phyloP scores from a whole-genome alignment of 2,797 vertebrate species.

The Poeciliopsis turneri region DNA sequence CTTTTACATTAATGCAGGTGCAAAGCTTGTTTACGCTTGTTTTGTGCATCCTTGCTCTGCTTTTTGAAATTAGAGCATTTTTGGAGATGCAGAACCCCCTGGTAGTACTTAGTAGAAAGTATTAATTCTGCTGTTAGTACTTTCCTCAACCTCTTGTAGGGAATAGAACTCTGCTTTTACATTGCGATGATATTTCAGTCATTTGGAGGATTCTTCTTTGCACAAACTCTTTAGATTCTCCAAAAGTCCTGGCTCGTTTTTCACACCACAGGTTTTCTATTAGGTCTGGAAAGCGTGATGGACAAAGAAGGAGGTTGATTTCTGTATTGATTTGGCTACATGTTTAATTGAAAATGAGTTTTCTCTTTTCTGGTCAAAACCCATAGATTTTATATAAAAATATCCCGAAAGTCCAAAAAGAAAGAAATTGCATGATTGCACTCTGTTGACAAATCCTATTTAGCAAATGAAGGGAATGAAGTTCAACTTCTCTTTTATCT shows the following conservation, averaged over 20 bases:
- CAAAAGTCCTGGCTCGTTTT: background rate
- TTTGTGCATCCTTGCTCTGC: background rate
- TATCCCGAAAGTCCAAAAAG: background rate
- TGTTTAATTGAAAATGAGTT: background rate
- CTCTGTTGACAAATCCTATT: background rate
- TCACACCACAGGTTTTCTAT: background rate
- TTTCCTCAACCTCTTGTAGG: background rate
- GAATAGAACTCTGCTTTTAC: background rate
- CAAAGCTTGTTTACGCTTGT: background rate
- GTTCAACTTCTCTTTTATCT: background rate
- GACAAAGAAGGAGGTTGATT: background rate
- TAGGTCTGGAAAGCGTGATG: background rate
- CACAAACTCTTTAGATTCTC: background rate
- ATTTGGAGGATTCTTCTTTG: background rate
- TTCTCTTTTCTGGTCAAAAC: background rate
- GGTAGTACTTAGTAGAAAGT: too few relatives aligned
- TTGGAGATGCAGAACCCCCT: background rate
- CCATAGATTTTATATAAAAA: background rate
- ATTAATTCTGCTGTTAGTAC: background rate
- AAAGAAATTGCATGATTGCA: background rate
- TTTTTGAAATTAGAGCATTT: background rate
- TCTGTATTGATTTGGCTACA: background rate
- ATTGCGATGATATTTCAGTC: background rate
- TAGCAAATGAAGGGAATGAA: background rate
- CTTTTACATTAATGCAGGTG: too few relatives aligned